Evolutionary conservation across 2,113 vertebrate species (phyloP).

Genomic region (Callipepla californica): DNA sequence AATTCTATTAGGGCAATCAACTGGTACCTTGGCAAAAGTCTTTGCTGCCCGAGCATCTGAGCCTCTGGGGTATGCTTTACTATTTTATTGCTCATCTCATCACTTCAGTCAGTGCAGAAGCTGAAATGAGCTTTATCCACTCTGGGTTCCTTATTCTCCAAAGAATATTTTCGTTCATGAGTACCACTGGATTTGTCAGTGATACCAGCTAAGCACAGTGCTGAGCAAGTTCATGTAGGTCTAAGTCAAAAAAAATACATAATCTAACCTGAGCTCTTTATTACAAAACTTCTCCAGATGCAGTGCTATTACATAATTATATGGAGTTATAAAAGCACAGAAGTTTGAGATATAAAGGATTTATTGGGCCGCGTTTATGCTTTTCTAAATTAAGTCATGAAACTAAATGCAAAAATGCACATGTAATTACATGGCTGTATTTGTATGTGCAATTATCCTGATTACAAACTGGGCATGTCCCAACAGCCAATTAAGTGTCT

Average conservation of each 20-base stretch:
- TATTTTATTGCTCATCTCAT: not conserved
- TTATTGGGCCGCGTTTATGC: not conserved
- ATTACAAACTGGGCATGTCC: slow-evolving; percentile 53
- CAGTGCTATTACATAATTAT: slow-evolving; percentile 13
- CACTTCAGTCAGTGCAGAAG: not conserved
- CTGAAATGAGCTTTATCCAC: not conserved
- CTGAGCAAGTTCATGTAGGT: not conserved
- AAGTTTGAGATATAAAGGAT: slow-evolving; percentile 26
- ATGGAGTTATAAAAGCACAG: slow-evolving; percentile 21
- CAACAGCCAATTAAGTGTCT: slow-evolving; percentile 48
- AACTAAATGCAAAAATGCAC: slow-evolving; percentile 50
- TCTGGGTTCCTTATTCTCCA: not conserved
- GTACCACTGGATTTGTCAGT: not conserved
- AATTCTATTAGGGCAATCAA: not conserved
- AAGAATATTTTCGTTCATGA: not conserved
- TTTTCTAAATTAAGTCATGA: slow-evolving; percentile 37
- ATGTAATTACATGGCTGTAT: slow-evolving; percentile 38
- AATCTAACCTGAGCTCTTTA: slow-evolving; percentile 12
- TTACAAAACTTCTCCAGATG: slow-evolving; percentile 28
- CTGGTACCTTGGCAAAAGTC: not conserved
- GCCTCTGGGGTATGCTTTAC: not conserved
- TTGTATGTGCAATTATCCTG: slow-evolving; percentile 54
- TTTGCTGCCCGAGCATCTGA: not conserved
- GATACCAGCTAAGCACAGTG: not conserved
- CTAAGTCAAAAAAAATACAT: not conserved